Evolutionary conservation across 1,140 invertebrate species (phyloP), one percentile per base, ranked within the genome.

Genomic region (Micrasema minimum): DNA sequence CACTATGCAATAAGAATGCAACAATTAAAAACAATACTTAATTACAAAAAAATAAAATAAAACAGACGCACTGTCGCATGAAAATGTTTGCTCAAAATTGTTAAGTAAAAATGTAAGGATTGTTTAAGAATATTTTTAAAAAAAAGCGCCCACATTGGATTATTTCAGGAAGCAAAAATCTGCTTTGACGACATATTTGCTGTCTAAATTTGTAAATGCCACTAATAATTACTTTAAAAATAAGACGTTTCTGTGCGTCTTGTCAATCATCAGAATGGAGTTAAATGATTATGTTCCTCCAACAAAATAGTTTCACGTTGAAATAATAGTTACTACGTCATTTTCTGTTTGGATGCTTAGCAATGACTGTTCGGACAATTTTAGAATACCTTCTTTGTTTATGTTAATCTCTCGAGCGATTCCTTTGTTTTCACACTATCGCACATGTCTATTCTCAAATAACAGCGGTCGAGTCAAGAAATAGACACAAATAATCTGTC

Each of bases 401-500:
- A 55, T 55, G 43, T 37, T 55, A 55, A 35, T 26, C 51, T 46
- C 12, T 16, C 51, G 23, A 12, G n/a, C 22, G 26, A 26, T 2
- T 53, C n/a, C 50, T 53, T 53, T 55, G 51, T 55, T 55, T 55
- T 55, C 12, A 35, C 46, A 26, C 16, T 48, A 10, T 64, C 41
- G 14, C n/a, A 31, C 26, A 31, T 31, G 26, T 31, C 26, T 31
- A 31, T 31, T 31, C 26, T 31, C 26, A 31, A 31, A 31, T 31
- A 31, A 31, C 26, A 31, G n/a, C n/a, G n/a, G 45, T 18, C 18
- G 11, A 46, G 2, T 14, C 45, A 46, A 51, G 18, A 51, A 16
- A 51, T 51, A 51, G 1, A 23, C 41, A 22, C 48, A 51, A 51
- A 22, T 23, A 18, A 18, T 51, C 11, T 51, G 26, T 31, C 7